phyloP scores from a whole-genome alignment of 2,888 invertebrate species.

The Eumerus sabulonum region DNA sequence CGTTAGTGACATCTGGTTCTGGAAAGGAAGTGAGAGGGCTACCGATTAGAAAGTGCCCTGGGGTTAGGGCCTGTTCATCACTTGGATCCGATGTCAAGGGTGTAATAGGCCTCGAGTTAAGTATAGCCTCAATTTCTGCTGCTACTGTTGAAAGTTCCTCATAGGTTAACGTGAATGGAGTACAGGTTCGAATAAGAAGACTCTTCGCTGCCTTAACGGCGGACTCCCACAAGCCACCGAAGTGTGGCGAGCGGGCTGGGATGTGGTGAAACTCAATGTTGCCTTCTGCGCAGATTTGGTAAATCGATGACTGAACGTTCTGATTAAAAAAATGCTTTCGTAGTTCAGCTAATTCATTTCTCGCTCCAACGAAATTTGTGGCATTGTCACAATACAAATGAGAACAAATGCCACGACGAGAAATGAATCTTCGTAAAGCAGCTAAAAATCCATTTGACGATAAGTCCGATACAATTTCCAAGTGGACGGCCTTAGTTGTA shows the following conservation, averaged over 20 bases:
- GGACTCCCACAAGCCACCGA: background rate
- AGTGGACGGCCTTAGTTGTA: slow-evolving; percentile 48
- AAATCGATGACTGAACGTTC: too few species aligned
- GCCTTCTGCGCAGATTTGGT: background rate
- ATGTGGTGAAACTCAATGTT: background rate
- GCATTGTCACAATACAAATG: slow-evolving; percentile 3
- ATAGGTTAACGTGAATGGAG: background rate
- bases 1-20: slow-evolving; percentile 8
- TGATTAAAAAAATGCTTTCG: too few species aligned
- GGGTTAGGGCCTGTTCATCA: slow-evolving; percentile 51
- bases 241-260: background rate
- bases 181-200: background rate
- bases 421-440: background rate
- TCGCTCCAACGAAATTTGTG: background rate
- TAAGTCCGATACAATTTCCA: slow-evolving; percentile 58
- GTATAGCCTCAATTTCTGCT: slow-evolving; percentile 53
- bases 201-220: too few species aligned
- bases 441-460: slow-evolving; percentile 3
- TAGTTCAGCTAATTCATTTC: background rate
- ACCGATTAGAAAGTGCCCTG: slow-evolving; percentile 51
- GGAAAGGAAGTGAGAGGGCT: slow-evolving; percentile 27
- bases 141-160: slow-evolving; percentile 3
- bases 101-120: slow-evolving; percentile 54
- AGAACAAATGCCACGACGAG: slow-evolving; percentile 2
- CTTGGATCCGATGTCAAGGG: slow-evolving; percentile 46